Base-by-base conservation (phyloP, 2,797 vertebrate genomes). In the Pygocentrus nattereri region DNA sequence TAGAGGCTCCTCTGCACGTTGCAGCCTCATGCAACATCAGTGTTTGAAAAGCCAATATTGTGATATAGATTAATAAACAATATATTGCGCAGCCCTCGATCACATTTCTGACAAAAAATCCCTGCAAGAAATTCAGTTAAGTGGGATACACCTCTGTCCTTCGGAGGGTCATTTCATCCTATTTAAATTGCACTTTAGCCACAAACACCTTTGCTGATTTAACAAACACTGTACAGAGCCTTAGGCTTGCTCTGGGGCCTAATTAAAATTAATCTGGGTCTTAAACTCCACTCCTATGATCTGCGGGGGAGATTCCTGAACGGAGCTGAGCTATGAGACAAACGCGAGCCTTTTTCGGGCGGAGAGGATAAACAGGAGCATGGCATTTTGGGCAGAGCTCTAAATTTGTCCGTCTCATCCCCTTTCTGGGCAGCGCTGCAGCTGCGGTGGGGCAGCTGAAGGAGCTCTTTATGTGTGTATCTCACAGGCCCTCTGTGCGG, bases 391-490 rank as follows among this genome's bases (percentile, higher is more conserved):
- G 88, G 76, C 71, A 69, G 74, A 38, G 59, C 81, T 91, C 88
- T 90, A 91, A 91, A 90, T 92, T 91, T 91, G 89, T 85, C 88
- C 82, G 85, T 87, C 86, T 89, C 85, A 84, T 88, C 81, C 71
- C 56, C 87, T 80, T 89, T 88, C 84, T 87, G 80, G 73, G 80
- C 75, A 65, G 25, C 69, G 85, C 81, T 91, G 91, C 90, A 93
- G 92, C 93, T 94, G 92, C 86, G 85, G 84, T 80, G 30, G 79
- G 85, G 82, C 85, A 86, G 85, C 87, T 91, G 85, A 94, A 94
- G 86, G 87, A 74, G 15, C 88, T 88, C 91, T 93, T 93, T 93
- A 89, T 93, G 90, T 89, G 87, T 82, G 88, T 71, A 41, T n/a
- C 85, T 90, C 90, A 91, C 89, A 89, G 90, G 80, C 89, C 89